Conservation (phyloP, 2,113 vertebrate genomes). For the Dicrurus megarhynchus region DNA sequence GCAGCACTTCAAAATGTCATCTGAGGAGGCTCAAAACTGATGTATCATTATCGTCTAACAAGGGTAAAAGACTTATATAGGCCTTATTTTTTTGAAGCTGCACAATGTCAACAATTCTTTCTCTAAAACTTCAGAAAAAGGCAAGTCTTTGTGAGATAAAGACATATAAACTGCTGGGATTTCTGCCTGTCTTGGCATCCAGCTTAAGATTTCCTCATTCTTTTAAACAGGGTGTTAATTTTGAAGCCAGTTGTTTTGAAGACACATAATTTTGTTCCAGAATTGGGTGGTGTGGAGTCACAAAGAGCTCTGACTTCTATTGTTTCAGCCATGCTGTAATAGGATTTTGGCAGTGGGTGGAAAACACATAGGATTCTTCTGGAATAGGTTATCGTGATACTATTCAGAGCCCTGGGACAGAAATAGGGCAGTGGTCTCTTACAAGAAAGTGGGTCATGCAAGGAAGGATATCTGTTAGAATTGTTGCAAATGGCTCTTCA, state of each 20-base stretch:
- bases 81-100: not conserved
- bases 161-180: not conserved
- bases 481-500: not conserved
- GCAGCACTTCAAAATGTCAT: not conserved
- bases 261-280: not conserved
- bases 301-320: not conserved
- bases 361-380: not conserved
- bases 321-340: not conserved
- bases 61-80: not conserved
- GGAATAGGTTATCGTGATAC: not conserved
- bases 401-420: not conserved
- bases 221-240: not conserved
- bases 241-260: not conserved
- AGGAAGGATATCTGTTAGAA: not conserved
- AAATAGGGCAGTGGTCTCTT: not conserved
- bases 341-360: not conserved
- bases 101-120: not conserved
- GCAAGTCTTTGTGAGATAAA: rapidly evolving
- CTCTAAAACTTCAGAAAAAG: not conserved
- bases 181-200: not conserved
- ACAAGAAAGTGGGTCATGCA: not conserved
- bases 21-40: not conserved
- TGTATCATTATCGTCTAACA: not conserved
- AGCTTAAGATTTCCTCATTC: not conserved
- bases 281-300: not conserved